Evolutionary conservation across 1,140 invertebrate genomes (phyloP).

Genomic region (Mycetomoellerius zeteki): DNA sequence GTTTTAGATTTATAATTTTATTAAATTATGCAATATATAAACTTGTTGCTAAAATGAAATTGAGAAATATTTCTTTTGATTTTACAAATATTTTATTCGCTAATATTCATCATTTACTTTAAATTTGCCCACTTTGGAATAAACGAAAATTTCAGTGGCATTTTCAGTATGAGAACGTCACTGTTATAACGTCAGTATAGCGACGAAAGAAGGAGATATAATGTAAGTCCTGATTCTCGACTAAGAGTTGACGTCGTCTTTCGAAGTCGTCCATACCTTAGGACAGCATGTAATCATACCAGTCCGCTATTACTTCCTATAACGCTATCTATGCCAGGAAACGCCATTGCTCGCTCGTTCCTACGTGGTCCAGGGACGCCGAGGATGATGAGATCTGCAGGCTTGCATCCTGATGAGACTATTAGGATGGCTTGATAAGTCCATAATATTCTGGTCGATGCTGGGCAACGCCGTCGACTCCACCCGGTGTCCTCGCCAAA

Average conservation of each 20-base stretch:
- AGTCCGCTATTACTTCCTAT: slow-evolving; percentile 81
- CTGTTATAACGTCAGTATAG: neutral
- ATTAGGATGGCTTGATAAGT: slow-evolving; percentile 86
- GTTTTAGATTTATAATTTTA: neutral
- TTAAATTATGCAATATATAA: neutral
- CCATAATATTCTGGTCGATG: slow-evolving; percentile 84
- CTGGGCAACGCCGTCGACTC: slow-evolving; percentile 78
- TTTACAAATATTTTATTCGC: neutral
- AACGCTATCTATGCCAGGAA: slow-evolving; percentile 80
- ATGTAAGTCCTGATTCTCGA: neutral
- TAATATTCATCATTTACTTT: neutral
- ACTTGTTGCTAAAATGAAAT: neutral
- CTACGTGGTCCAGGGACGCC: slow-evolving; percentile 77
- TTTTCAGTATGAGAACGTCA: neutral
- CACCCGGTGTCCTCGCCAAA: slow-evolving; percentile 80
- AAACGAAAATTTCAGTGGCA: neutral
- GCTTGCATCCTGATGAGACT: slow-evolving; percentile 86
- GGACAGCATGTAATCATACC: slow-evolving; percentile 78
- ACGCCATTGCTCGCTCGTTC: slow-evolving; percentile 79
- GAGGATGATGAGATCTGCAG: slow-evolving; percentile 85
- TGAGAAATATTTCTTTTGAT: neutral
- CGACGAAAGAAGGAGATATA: neutral
- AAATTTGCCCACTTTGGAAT: neutral
- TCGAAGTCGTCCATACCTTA: slow-evolving; percentile 72
- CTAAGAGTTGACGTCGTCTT: slow-evolving; percentile 56